Evolutionary conservation across 2,797 vertebrate genomes (phyloP).

Genomic region (Lophotriccus pileatus): DNA sequence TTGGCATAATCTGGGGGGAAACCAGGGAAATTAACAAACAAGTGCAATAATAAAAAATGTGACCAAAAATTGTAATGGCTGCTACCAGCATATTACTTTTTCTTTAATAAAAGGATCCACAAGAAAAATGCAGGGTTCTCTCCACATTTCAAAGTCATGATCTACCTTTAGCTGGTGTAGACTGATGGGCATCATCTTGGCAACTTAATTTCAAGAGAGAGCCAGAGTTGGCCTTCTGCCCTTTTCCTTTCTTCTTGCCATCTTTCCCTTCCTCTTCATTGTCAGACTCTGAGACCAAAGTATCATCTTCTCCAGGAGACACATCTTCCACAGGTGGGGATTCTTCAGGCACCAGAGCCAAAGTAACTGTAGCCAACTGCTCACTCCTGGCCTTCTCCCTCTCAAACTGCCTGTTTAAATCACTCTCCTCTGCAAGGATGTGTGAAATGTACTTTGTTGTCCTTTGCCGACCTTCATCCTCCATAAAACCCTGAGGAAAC

Average conservation of each 20-base stretch:
- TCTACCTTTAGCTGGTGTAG: constrained; percentile 69
- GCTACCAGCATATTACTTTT: neutral
- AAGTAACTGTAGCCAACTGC: constrained; percentile 78
- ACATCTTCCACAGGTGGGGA: constrained; percentile 12
- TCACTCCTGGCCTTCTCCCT: constrained; percentile 88
- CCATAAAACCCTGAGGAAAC: constrained; percentile 89
- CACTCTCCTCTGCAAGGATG: constrained; percentile 84
- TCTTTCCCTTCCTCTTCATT: constrained; percentile 64
- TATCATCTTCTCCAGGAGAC: constrained; percentile 15
- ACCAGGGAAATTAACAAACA: neutral
- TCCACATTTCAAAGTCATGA: neutral
- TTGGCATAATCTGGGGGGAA: neutral
- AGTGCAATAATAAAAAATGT: neutral
- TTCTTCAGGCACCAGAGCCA: constrained; percentile 63
- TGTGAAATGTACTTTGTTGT: constrained; percentile 92
- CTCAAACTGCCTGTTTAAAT: constrained; percentile 85
- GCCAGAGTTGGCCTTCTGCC: neutral
- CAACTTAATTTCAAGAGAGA: neutral
- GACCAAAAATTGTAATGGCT: neutral
- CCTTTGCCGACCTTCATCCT: constrained; percentile 92
- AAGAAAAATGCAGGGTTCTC: neutral
- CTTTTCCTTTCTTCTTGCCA: constrained; percentile 36
- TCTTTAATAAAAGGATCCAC: neutral
- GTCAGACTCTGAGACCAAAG: constrained; percentile 64
- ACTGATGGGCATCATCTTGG: neutral